These are phyloP conservation scores for Aix galericulata DNA, from an alignment of 2,113 vertebrate genomes.

Conservation along the genomic window DNA sequence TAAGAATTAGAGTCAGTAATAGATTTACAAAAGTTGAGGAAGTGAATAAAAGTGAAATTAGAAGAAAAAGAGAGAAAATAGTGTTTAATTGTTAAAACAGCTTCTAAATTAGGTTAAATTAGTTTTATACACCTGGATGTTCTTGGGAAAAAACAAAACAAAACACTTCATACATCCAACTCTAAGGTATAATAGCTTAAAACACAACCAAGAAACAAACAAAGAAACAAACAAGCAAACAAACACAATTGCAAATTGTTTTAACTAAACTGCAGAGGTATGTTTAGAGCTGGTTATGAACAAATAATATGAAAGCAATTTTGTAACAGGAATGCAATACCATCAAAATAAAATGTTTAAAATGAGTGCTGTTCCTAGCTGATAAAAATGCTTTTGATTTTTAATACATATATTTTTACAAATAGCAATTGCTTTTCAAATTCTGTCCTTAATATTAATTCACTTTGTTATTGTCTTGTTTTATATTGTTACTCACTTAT, in stretches of 20 bases:
- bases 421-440: background rate
- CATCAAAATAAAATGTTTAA: background rate
- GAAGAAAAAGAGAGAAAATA: background rate
- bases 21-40: background rate
- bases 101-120: no score
- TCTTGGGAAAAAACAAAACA: background rate
- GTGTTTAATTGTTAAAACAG: background rate
- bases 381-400: fast-evolving
- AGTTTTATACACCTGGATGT: background rate
- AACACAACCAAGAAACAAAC: background rate
- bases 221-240: background rate
- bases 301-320: background rate
- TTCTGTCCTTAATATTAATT: no score
- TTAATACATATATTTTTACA: background rate
- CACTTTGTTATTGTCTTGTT: background rate
- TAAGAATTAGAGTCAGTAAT: background rate
- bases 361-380: background rate
- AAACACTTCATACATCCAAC: background rate
- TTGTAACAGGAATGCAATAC: background rate
- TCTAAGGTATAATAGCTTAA: background rate
- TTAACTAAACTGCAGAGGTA: fast-evolving
- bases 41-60: background rate
- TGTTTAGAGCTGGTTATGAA: background rate
- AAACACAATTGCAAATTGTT: background rate
- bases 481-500: background rate